Base-by-base conservation (phyloP, 2,113 vertebrate species). In the Aix galericulata region DNA sequence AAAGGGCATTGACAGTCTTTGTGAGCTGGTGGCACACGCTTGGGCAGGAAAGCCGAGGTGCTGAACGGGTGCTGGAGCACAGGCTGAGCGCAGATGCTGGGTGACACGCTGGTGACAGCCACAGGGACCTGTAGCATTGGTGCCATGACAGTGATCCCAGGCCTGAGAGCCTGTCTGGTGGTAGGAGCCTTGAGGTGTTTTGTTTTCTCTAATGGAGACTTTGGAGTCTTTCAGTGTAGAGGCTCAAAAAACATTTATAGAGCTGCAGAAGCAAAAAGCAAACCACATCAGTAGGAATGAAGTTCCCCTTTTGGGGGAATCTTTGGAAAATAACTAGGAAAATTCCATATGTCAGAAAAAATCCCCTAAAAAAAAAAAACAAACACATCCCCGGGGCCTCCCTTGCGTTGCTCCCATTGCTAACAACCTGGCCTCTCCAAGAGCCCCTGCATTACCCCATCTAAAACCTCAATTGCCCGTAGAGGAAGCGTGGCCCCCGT, bases 131-230 rank as follows among this genome's bases (percentile, higher is more conserved):
- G 7, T 6, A 84, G 42, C 6, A 13, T 21, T 44, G 6, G 13
- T 21, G 52, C 26, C 26, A 55, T 8, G 26, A 26, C 15, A 15
- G 52, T 55, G 52, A 29, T 55, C 26, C 50, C 26, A 55, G 52
- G 52, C 38, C 48, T 68, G 46, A 72, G 29, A 17, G 34, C 4
- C 71, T 55, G 23, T 32, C 53, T 31, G 60, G 2, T 29, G 26
- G 2, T 22, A 27, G 13, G 72, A 64, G 6, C 40, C 5, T 11
- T 13, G 66, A 77, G 32, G 22, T 16, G 29, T 56, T 32, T 56
- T 31, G 17, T 44, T 22, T 17, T 6, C 29, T n/a, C 11, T 23
- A 46, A 1, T 10, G 18, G 1, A 2, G 40, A n/a, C 0, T 2
- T 32, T 29, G 64, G 50, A 8, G 36, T 50, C 22, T 88, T 83